These are phyloP conservation scores for Athene cunicularia DNA, from an alignment of 2,113 vertebrate genomes.

Conservation along the genomic window DNA sequence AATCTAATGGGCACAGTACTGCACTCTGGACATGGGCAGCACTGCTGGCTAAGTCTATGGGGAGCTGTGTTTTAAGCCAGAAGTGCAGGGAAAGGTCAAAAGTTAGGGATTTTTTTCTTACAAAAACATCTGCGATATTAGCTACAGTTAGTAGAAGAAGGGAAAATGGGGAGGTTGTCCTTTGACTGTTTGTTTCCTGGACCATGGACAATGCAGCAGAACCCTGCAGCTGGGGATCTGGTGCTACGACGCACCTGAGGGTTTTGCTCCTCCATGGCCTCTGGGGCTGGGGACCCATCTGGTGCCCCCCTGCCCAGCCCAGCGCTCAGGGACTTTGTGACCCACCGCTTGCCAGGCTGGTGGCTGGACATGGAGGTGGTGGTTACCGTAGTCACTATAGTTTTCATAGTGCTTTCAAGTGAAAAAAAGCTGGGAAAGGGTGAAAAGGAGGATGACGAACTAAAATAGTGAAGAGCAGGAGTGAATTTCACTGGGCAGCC, in stretches of 20 bases:
- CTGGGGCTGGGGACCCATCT: not conserved
- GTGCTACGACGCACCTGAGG: not conserved
- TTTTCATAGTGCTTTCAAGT: not conserved
- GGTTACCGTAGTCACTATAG: fast-evolving
- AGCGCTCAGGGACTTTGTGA: not conserved
- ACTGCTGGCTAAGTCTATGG: not conserved
- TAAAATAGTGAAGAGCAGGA: not conserved
- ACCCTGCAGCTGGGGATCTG: not conserved
- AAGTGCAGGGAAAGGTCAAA: slow-evolving; percentile 28
- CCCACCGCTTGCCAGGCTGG: fast-evolving
- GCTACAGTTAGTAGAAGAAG: not conserved
- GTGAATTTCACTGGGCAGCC: not conserved
- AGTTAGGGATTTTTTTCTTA: slow-evolving; percentile 4
- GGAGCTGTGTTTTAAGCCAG: slow-evolving; percentile 15
- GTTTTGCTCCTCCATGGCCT: not conserved
- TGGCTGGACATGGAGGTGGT: not conserved
- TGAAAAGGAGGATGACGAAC: not conserved
- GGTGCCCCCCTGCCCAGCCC: not conserved
- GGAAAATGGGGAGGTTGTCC: not conserved
- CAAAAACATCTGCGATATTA: not conserved
- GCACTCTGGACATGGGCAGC: not conserved
- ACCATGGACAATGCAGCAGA: fast-evolving
- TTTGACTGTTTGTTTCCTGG: not conserved
- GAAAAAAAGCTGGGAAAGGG: not conserved
- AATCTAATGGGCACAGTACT: fast-evolving